Evolutionary conservation across 2,888 invertebrate genomes (phyloP).

Genomic region (Eilema sororculum): DNA sequence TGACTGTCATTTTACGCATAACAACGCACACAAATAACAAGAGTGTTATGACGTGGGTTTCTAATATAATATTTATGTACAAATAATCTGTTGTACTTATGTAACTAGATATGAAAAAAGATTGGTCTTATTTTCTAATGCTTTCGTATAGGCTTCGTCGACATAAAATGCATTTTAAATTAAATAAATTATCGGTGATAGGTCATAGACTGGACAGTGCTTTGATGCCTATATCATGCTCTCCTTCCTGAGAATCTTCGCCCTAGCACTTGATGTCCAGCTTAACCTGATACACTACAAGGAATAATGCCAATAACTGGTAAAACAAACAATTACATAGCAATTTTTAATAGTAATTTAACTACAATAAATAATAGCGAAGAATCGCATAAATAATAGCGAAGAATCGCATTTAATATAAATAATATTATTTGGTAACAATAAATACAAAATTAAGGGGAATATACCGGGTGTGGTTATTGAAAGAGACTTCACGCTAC

Average conservation of each 20-base stretch:
- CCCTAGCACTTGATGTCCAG: background rate
- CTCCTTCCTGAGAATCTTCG: background rate
- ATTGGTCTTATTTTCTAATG: background rate
- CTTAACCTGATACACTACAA: background rate
- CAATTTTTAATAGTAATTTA: constrained; percentile 32
- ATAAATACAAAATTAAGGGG: constrained; percentile 60
- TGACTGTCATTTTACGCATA: background rate
- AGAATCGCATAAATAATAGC: constrained; percentile 38
- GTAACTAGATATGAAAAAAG: constrained; percentile 1
- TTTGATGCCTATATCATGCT: background rate
- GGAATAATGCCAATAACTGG: constrained; percentile 48
- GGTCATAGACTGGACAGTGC: constrained; percentile 4
- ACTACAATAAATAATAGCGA: constrained; percentile 44
- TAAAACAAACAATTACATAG: constrained; percentile 43
- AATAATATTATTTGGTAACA: constrained; percentile 74
- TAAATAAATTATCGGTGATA: constrained; percentile 5
- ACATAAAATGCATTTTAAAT: constrained; percentile 26
- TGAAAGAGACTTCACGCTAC: background rate
- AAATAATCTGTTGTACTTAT: constrained; percentile 1
- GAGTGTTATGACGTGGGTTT: background rate
- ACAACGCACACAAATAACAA: background rate
- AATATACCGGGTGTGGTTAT: constrained; percentile 27
- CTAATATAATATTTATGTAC: background rate
- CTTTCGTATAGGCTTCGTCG: constrained; percentile 2
- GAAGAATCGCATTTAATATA: constrained; percentile 41